Conservation (phyloP, 2,888 invertebrate species). For the Protophormia terraenovae region DNA sequence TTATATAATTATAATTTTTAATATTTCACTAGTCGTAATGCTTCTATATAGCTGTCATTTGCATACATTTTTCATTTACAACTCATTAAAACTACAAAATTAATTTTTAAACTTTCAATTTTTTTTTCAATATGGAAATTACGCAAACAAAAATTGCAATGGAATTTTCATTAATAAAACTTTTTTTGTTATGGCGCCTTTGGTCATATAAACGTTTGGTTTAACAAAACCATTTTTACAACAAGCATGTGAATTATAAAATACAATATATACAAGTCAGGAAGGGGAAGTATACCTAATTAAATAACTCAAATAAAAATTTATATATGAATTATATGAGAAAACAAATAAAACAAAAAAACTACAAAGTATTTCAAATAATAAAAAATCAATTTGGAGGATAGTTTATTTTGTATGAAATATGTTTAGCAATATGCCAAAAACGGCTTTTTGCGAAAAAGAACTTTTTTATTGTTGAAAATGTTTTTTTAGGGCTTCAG, state of each 20-base stretch:
- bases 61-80: neutral
- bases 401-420: neutral
- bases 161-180: neutral
- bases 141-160: neutral
- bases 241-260: neutral
- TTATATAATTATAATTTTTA: too few relatives aligned
- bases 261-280: neutral
- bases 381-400: too few relatives aligned
- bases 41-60: neutral
- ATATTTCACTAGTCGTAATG: neutral
- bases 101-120: neutral
- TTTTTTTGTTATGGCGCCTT: neutral
- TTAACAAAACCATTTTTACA: neutral
- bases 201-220: neutral
- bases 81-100: neutral
- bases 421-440: too few relatives aligned
- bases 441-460: too few relatives aligned
- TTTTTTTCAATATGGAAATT: neutral
- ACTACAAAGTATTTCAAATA: too few relatives aligned
- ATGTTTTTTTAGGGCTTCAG: too few relatives aligned
- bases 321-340: too few relatives aligned
- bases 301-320: too few relatives aligned
- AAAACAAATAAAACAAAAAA: too few relatives aligned
- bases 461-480: too few relatives aligned
- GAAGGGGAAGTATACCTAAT: neutral